Conservation (phyloP, 2,888 invertebrate genomes). For the Drosophila prolongata region DNA sequence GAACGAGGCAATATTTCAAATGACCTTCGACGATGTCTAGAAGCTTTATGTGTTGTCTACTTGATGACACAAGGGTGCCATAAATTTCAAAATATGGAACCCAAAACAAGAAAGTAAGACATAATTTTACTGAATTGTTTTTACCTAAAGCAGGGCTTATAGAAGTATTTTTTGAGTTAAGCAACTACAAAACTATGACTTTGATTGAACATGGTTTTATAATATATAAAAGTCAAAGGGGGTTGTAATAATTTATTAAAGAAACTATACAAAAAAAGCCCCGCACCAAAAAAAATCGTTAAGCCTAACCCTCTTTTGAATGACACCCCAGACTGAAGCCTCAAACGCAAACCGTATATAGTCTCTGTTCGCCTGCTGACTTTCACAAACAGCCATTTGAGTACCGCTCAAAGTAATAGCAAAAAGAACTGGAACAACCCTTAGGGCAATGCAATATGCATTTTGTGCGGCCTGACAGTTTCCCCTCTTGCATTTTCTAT, state of each 20-base stretch:
- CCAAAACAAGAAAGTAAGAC: background rate
- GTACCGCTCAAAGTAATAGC: slow-evolving; percentile 28
- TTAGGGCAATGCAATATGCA: slow-evolving; percentile 40
- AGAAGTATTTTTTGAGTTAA: background rate
- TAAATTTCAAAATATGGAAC: background rate
- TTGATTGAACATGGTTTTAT: background rate
- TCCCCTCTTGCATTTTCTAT: background rate
- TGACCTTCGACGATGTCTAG: background rate
- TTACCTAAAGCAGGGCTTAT: background rate
- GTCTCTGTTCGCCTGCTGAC: slow-evolving; percentile 33
- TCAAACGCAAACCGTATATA: slow-evolving; percentile 44
- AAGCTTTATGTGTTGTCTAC: background rate
- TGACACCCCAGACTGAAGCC: slow-evolving; percentile 5
- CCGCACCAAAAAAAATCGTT: background rate
- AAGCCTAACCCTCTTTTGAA: slow-evolving; percentile 1
- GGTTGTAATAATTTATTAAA: background rate
- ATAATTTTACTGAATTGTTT: too few species aligned
- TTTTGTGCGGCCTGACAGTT: slow-evolving; percentile 11
- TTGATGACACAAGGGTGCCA: background rate
- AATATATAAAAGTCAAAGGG: background rate
- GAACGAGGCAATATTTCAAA: slow-evolving; percentile 27
- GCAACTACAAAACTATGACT: background rate
- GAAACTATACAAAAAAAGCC: background rate
- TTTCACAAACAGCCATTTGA: slow-evolving; percentile 52
- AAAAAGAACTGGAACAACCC: slow-evolving; percentile 28